Evolutionary conservation across 2,113 vertebrate species (phyloP).

Genomic region (Spermophilus dauricus): DNA sequence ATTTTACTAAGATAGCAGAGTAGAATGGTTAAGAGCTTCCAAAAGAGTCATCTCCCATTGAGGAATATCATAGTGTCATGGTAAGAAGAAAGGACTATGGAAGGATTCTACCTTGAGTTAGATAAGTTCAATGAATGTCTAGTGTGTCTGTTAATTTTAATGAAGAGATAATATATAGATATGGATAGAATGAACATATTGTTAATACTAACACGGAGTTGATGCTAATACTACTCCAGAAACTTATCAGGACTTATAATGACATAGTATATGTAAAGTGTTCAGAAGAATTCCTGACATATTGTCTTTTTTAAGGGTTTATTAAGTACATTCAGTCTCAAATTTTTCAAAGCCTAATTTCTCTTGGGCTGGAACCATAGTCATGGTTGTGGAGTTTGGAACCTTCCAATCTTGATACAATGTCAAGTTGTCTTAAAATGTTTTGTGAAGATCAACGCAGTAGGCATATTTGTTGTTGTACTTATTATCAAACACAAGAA

Average conservation of each 20-base stretch:
- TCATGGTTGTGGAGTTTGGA: not conserved
- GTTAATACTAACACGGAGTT: not conserved
- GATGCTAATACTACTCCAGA: not conserved
- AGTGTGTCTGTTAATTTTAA: not conserved
- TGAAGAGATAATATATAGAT: not conserved
- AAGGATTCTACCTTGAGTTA: not conserved
- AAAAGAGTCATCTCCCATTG: not conserved
- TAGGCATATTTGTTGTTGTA: not conserved
- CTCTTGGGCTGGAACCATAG: not conserved
- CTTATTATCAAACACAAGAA: slow-evolving; percentile 17
- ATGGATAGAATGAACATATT: not conserved
- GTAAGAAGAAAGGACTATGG: not conserved
- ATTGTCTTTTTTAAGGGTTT: not conserved
- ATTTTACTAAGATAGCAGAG: not conserved
- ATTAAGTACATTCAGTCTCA: not conserved
- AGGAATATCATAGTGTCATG: not conserved
- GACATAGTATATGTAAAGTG: not conserved
- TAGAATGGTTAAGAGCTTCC: not conserved
- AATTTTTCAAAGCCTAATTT: not conserved
- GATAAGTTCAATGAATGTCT: not conserved
- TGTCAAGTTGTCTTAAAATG: not conserved
- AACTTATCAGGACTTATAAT: not conserved
- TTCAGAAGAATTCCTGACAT: not conserved
- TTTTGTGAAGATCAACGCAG: not conserved
- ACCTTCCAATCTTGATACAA: not conserved